phyloP scores from a whole-genome alignment of 92 coral and sea anemone genomes.

The Phenganax marumi region DNA sequence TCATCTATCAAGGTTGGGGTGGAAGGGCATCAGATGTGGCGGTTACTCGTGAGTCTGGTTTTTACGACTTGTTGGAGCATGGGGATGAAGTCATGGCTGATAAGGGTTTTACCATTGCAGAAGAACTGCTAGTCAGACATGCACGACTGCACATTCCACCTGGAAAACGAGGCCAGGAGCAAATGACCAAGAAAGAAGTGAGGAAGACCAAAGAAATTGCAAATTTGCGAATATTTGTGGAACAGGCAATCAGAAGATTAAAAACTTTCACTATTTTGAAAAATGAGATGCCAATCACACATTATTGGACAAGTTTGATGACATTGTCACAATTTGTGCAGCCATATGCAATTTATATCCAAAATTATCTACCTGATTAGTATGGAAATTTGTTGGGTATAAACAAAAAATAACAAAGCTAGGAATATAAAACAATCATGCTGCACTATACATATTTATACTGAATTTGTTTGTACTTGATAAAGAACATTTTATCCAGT shows the following conservation, averaged over 20 bases:
- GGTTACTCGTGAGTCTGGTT: conserved; percentile 26
- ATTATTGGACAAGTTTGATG: conserved; percentile 3
- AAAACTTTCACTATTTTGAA: conserved; percentile 1
- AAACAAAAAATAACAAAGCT: not conserved
- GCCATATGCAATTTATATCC: conserved; percentile 9
- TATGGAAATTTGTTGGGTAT: not conserved
- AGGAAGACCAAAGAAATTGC: conserved; percentile 28
- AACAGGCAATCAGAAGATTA: conserved; percentile 35
- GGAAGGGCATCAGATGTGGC: conserved; percentile 13
- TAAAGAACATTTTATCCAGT: not conserved
- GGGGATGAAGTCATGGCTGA: conserved; percentile 50
- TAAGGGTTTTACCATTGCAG: conserved; percentile 18
- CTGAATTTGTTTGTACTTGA: not conserved
- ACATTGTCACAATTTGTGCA: conserved; percentile 9
- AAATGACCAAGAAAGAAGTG: conserved; percentile 30
- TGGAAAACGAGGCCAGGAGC: conserved; percentile 17
- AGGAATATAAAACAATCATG: not conserved
- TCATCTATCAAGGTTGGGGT: not conserved
- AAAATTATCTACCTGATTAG: not conserved
- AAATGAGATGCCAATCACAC: conserved; percentile 4
- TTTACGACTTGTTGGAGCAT: conserved; percentile 38
- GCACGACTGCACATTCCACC: conserved; percentile 8
- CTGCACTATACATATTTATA: not conserved
- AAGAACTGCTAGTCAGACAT: not conserved
- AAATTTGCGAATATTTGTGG: conserved; percentile 29